Conservation (phyloP, 2,113 vertebrate species). For the Asarcornis scutulata region DNA sequence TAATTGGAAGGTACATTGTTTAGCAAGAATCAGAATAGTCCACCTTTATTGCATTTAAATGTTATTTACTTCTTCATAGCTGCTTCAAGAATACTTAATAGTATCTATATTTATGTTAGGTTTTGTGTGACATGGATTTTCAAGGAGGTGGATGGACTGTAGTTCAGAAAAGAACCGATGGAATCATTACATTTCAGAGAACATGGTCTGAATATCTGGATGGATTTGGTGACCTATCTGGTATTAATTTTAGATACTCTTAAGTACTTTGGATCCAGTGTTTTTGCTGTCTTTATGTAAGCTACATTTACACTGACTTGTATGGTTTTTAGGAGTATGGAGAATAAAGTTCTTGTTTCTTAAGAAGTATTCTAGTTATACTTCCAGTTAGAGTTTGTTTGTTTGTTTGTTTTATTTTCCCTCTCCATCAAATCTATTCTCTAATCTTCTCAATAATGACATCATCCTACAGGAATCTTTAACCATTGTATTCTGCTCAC, state of each 20-base stretch:
- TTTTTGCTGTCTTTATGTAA: not conserved
- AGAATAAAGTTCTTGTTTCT: not conserved
- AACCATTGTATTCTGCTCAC: not conserved
- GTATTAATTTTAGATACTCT: conserved; percentile 71
- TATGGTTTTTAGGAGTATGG: not conserved
- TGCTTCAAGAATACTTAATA: not conserved
- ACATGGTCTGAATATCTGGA: conserved; percentile 87
- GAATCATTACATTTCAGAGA: conserved; percentile 85
- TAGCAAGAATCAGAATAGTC: not conserved
- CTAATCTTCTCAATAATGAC: not conserved
- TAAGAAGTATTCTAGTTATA: not conserved
- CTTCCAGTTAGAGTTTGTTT: not conserved
- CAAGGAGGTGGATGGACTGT: conserved; percentile 93
- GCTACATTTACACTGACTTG: not conserved
- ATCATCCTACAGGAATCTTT: not conserved
- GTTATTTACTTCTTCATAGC: not conserved
- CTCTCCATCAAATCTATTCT: not conserved
- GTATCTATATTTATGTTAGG: conserved; percentile 73
- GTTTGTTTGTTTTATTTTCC: not conserved
- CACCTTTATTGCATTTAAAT: not conserved
- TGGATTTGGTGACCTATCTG: conserved; percentile 90
- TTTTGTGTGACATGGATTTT: conserved; percentile 95
- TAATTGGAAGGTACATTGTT: not conserved
- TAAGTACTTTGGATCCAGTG: not conserved
- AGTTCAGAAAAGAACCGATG: conserved; percentile 87